Conservation (phyloP, 2,113 vertebrate species). For the rat (Rattus norvegicus) region DNA sequence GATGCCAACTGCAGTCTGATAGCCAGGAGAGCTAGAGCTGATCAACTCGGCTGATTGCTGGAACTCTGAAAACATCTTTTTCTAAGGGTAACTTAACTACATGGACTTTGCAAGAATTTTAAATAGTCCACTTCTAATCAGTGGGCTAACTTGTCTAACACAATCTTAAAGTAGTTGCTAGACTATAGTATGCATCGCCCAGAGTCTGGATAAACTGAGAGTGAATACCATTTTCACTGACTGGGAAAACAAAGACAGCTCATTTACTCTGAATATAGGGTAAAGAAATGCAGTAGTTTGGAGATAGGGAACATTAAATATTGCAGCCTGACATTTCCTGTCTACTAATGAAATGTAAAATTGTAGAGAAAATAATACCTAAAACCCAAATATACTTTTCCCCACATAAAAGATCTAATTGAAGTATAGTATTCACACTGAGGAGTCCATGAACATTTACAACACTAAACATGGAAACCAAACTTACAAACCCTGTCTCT, state of each 20-base stretch:
- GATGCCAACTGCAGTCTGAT: slow-evolving; percentile 1
- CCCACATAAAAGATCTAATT: not conserved
- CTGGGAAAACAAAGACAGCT: slow-evolving; percentile 30
- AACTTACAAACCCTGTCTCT: not conserved
- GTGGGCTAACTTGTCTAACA: slow-evolving; percentile 37
- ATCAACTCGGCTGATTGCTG: slow-evolving; percentile 34
- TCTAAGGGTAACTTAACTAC: slow-evolving; percentile 30
- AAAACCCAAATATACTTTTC: slow-evolving; percentile 16
- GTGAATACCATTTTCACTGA: slow-evolving; percentile 5
- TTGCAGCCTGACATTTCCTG: slow-evolving; percentile 45
- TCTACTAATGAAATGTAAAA: slow-evolving; percentile 19
- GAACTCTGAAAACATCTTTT: slow-evolving; percentile 8
- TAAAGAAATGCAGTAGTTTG: slow-evolving; percentile 9
- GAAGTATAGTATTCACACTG: not conserved
- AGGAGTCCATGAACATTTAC: slow-evolving; percentile 53
- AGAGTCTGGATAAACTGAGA: slow-evolving; percentile 34
- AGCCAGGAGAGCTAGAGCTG: not conserved
- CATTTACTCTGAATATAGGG: not conserved
- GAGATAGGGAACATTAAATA: not conserved
- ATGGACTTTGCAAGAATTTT: slow-evolving; percentile 42
- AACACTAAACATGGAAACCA: slow-evolving; percentile 17
- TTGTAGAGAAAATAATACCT: not conserved
- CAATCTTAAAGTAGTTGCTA: slow-evolving; percentile 10
- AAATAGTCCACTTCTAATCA: slow-evolving; percentile 32
- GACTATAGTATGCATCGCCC: not conserved